A percentile compares a stretch with the other conserved stretches of the same genome.
Conservation (phyloP, 2,888 invertebrate genomes). For the Philereme vetulata region DNA sequence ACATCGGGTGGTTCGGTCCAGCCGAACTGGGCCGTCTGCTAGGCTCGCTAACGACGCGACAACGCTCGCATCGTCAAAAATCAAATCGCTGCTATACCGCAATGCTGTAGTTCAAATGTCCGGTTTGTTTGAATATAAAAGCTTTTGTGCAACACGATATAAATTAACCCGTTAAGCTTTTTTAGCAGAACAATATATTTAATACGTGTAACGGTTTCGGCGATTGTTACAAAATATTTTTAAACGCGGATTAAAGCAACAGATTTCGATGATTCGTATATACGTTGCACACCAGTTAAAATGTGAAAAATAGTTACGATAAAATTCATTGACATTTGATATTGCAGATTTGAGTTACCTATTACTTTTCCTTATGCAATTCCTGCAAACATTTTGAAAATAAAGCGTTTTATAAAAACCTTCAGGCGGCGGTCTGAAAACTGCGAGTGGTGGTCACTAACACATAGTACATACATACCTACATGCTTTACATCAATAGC, state of each 20-base stretch:
- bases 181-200: conserved; percentile 12
- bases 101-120: conserved; percentile 19
- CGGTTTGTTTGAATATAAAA: conserved; percentile 10
- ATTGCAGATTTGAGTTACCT: too few species aligned
- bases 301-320: background rate
- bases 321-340: background rate
- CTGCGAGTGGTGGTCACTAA: too few species aligned
- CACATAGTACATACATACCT: too few species aligned
- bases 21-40: too few species aligned
- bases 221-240: conserved; percentile 16
- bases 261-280: too few species aligned
- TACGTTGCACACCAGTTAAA: conserved; percentile 1
- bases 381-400: too few species aligned
- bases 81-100: conserved; percentile 2
- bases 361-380: too few species aligned
- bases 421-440: too few species aligned
- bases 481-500: too few species aligned
- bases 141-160: conserved; percentile 8
- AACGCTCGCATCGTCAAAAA: conserved; percentile 1
- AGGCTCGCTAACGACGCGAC: too few species aligned
- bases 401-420: too few species aligned
- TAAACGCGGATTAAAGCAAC: background rate
- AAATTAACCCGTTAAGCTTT: conserved; percentile 10
- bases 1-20: too few species aligned
- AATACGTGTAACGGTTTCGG: conserved; percentile 11